phyloP scores from a whole-genome alignment of 2,888 invertebrate genomes.

The Ophonus ardosiacus region DNA sequence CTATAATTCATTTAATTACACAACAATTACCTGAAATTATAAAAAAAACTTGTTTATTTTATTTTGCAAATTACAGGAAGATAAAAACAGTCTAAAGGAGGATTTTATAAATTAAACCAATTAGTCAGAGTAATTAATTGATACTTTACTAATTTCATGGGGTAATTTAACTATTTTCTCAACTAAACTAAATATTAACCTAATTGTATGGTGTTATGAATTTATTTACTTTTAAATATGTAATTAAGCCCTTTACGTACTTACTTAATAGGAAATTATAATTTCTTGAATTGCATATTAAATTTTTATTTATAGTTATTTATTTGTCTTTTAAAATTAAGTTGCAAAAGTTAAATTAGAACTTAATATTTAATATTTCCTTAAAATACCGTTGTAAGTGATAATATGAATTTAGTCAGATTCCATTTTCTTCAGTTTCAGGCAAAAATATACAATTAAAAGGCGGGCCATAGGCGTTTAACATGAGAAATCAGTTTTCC shows the following conservation, averaged over 20 bases:
- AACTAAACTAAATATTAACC: background rate
- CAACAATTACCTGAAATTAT: constrained; percentile 44
- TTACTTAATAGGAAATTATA: too few relatives aligned
- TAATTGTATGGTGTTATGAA: background rate
- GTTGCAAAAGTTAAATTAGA: too few relatives aligned
- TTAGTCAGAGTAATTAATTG: constrained; percentile 12
- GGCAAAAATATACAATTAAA: too few relatives aligned
- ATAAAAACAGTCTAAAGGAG: constrained; percentile 27
- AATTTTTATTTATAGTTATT: too few relatives aligned
- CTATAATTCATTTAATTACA: constrained; percentile 41
- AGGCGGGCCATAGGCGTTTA: too few relatives aligned
- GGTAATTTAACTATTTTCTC: background rate
- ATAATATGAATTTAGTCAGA: too few relatives aligned
- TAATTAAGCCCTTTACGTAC: background rate
- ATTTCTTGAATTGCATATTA: background rate
- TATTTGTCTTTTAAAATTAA: too few relatives aligned
- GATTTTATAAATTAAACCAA: constrained; percentile 17
- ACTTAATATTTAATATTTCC: too few relatives aligned
- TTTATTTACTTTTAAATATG: background rate
- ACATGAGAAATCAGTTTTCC: too few relatives aligned
- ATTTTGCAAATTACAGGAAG: constrained; percentile 49
- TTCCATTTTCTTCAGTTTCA: too few relatives aligned
- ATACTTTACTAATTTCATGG: background rate
- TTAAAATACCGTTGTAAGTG: too few relatives aligned
- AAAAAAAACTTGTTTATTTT: constrained; percentile 43